Evolutionary conservation across 2,797 vertebrate genomes (phyloP).

Genomic region (Sylvilagus floridanus): DNA sequence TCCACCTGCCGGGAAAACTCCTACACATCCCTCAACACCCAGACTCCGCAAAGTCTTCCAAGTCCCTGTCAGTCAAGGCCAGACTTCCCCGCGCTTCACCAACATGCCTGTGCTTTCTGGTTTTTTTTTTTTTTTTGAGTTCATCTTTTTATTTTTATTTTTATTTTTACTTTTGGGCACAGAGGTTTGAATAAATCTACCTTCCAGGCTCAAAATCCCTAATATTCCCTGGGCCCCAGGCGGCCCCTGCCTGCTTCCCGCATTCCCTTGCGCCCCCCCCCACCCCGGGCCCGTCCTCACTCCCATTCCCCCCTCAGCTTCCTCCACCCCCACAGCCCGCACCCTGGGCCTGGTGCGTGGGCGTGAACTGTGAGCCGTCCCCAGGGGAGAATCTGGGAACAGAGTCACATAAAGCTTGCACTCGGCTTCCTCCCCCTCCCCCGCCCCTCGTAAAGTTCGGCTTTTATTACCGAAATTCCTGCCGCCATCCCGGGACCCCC

Average conservation of each 20-base stretch:
- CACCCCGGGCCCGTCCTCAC: fast-evolving
- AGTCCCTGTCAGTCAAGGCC: too few relatives aligned
- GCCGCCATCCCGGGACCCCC: not conserved
- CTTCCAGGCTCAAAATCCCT: not conserved
- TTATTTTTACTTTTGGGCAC: not conserved
- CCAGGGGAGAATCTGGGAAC: not conserved
- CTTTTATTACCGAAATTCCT: not conserved
- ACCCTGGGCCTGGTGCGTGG: not conserved
- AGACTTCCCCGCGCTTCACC: not conserved
- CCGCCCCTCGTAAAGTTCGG: not conserved
- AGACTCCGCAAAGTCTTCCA: not conserved
- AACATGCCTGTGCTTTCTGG: not conserved
- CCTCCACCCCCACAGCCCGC: too few relatives aligned
- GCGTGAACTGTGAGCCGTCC: fast-evolving
- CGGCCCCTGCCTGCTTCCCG: fast-evolving
- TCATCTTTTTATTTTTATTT: slow-evolving; percentile 9
- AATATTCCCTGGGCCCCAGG: not conserved
- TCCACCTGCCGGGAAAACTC: not conserved
- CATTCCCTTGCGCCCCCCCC: not conserved
- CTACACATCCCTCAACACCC: not conserved
- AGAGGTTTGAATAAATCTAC: not conserved
- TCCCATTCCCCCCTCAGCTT: fast-evolving
- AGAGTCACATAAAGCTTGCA: not conserved
- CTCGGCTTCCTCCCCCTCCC: not conserved
- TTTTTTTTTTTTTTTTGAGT: not conserved